These are phyloP conservation scores for Leucoraja erinaceus DNA, from an alignment of 2,113 vertebrate species.

Conservation along the genomic window DNA sequence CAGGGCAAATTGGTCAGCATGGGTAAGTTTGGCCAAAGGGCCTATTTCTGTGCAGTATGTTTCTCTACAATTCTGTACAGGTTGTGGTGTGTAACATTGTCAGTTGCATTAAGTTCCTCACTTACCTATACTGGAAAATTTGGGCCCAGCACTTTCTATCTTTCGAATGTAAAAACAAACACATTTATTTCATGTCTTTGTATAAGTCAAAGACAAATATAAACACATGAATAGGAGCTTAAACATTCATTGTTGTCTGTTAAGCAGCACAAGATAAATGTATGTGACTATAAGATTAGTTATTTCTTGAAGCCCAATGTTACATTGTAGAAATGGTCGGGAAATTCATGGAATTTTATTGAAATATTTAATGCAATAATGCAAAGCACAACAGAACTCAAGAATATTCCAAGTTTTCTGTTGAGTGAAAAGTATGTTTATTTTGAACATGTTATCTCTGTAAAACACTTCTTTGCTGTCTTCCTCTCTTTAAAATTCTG, in stretches of 20 bases:
- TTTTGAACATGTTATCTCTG: constrained; percentile 23
- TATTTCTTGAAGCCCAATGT: constrained; percentile 20
- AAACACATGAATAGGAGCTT: background rate
- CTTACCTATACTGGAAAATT: background rate
- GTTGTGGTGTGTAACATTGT: too few relatives aligned
- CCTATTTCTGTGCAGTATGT: too few relatives aligned
- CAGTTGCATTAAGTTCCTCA: background rate
- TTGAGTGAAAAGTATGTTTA: constrained; percentile 31
- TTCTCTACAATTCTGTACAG: too few relatives aligned
- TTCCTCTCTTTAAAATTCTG: background rate
- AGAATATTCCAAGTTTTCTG: constrained; percentile 22
- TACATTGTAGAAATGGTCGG: background rate
- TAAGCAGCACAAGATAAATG: background rate
- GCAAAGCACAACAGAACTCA: constrained; percentile 20
- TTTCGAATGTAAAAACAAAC: background rate
- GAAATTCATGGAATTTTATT: background rate
- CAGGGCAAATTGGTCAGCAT: too few relatives aligned
- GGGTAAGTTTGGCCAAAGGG: too few relatives aligned
- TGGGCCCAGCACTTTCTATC: background rate
- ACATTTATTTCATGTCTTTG: background rate
- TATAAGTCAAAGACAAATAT: background rate
- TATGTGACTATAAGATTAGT: background rate
- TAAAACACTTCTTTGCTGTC: constrained; percentile 4
- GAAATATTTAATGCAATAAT: constrained; percentile 24
- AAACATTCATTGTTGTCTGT: background rate